Evolutionary conservation across 1,140 invertebrate species (phyloP), one percentile per base, ranked within the genome.

Genomic region (Formica exsecta): DNA sequence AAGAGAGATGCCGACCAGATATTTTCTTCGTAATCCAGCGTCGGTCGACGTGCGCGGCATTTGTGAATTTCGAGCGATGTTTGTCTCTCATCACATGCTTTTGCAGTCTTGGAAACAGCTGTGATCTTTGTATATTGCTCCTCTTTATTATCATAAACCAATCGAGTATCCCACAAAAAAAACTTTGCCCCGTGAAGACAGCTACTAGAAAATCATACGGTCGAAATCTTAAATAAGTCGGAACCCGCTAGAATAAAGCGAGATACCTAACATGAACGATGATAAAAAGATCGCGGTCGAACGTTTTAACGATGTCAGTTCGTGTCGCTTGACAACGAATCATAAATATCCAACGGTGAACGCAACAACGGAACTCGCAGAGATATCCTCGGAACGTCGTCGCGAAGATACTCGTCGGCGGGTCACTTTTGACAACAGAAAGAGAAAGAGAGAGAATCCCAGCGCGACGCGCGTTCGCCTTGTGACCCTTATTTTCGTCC

Each of bases 1-100:
- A 90, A 61, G 48, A 86, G 65, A 86, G 89, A 90, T 90, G 89
- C 88, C 81, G 76, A 84, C 70, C 80, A 65, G 89, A 90, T 90
- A 90, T 87, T 85, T 54, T 51, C 70, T 83, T 64, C 85, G 38
- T 87, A 74, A 86, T 36, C 84, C 66, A 73, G 51, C 65, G 62
- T 74, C 57, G 29, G 41, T 19, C 77, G 85, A 90, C 88, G 86
- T 79, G 89, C 80, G 71, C 59, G 51, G 76, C 81, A 87, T 90
- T 89, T 83, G 70, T 87, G 74, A 90, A 90, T 87, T 90, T 76
- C 86, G 74, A 87, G 44, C 66, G 70, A 87, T 70, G 74, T 59
- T 79, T 59, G 48, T 36, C 38, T 38, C 44, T 68, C 16, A 38
- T 3, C 64, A 54, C 29, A 13, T 32, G 76, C 13, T 25, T 13